Base-by-base conservation (phyloP, 92 coral and sea anemone genomes). In the Epizoanthus rinbou region DNA sequence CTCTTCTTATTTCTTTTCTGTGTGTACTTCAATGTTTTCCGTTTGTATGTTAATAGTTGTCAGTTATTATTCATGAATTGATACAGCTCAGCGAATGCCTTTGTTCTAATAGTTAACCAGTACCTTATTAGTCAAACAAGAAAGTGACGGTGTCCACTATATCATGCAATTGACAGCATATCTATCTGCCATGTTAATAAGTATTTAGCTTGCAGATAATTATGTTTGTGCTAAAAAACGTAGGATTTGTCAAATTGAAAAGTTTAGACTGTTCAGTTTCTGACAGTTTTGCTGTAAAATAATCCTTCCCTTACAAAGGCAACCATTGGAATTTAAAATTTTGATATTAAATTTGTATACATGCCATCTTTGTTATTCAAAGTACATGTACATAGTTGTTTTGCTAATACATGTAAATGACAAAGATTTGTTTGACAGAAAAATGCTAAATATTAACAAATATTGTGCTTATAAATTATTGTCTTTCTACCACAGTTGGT, bases 1-100 rank as follows among this genome's bases (percentile, higher is more conserved):
- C 73, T 18, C 54, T 75, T 31, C 54, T 10, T 50, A 9, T 9
- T 50, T 13, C 15, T 9, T 3, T 41, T 28, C 16, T 56, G 21
- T 45, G 24, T 10, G 23, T 24, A 28, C 16, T 50, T 31, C 57
- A 14, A 35, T n/a, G 11, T 8, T 75, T 57, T 75, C 81, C 81
- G 62, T 33, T 21, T 75, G 45, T 33, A 75, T 58, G 81, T 24
- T 75, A 75, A 75, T 75, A 4, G 16, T 22, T 19, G 35, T 45
- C 64, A 45, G 50, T 53, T 21, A 4, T 67, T 24, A 11, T n/a
- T n/a, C n/a, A n/a, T n/a, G n/a, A n/a, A n/a, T n/a, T 67, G 13
- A 16, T 41, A 67, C 23, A 15, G 73, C 7, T 33, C 54, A 67
- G 73, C 31, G 23, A 67, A 33, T 24, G 37, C 39, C 73, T 28